Conservation (phyloP, 2,113 vertebrate genomes). For the Phylloscopus trochiloides region DNA sequence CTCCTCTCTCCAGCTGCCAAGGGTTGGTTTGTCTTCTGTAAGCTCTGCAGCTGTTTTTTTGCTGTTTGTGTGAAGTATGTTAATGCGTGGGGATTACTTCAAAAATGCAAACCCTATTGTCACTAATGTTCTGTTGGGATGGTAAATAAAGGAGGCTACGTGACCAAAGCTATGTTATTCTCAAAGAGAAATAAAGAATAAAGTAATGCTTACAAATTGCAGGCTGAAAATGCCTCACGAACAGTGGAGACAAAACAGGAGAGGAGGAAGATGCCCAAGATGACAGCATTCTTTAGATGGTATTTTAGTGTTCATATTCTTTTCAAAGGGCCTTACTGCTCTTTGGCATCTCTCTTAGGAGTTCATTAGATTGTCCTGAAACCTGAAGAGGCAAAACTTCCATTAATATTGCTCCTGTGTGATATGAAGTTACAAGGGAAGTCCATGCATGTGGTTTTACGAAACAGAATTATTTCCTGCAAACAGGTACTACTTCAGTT, state of each 20-base stretch:
- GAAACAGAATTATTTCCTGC: not conserved
- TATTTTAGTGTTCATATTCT: not conserved
- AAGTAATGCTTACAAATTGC: not conserved
- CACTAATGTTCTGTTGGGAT: not conserved
- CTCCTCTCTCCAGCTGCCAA: not conserved
- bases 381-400: not conserved
- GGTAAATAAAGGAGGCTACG: not conserved
- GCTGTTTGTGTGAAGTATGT: not conserved
- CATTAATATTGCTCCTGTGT: not conserved
- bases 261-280: not conserved
- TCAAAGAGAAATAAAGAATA: not conserved
- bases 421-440: not conserved
- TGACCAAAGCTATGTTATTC: not conserved
- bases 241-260: not conserved
- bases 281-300: not conserved
- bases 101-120: not conserved
- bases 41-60: not conserved
- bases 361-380: not conserved
- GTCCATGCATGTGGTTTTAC: not conserved
- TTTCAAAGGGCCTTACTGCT: not conserved
- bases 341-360: not conserved
- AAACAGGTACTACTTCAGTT: not conserved
- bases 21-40: not conserved
- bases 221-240: not conserved
- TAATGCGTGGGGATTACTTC: not conserved